Conservation (phyloP, 2,113 vertebrate genomes). For the Chunga burmeisteri region DNA sequence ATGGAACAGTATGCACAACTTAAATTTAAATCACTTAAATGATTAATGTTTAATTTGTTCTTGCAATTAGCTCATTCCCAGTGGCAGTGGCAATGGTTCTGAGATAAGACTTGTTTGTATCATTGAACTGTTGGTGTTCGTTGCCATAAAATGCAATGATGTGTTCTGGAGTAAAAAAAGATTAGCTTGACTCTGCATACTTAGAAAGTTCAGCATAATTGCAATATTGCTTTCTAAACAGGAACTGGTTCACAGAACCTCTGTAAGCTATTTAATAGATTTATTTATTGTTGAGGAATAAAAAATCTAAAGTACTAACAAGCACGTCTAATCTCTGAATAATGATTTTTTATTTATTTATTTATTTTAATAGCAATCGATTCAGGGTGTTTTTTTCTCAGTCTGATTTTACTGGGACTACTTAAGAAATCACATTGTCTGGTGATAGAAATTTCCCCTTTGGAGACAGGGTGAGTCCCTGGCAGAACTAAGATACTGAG, state of each 20-base stretch:
- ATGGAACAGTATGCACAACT: background rate
- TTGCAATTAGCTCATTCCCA: slow-evolving; percentile 50
- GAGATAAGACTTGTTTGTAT: background rate
- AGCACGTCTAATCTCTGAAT: background rate
- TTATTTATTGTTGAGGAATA: background rate
- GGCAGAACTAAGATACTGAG: background rate
- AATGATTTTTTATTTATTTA: background rate
- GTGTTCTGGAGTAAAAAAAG: background rate
- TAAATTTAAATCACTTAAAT: slow-evolving; percentile 31
- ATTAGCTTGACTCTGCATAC: background rate
- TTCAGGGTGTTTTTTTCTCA: background rate
- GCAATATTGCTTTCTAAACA: background rate
- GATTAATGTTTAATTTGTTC: slow-evolving; percentile 54
- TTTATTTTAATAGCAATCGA: background rate
- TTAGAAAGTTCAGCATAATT: background rate
- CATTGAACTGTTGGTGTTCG: background rate
- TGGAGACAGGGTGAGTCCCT: background rate
- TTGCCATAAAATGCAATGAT: slow-evolving; percentile 1
- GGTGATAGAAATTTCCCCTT: background rate
- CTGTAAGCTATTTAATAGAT: background rate
- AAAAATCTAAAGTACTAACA: background rate
- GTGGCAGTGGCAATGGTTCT: background rate
- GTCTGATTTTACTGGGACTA: background rate
- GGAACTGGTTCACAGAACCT: background rate
- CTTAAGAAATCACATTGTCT: background rate